These are phyloP conservation scores for Lithobates pipiens DNA, from an alignment of 2,797 vertebrate genomes.

Conservation along the genomic window DNA sequence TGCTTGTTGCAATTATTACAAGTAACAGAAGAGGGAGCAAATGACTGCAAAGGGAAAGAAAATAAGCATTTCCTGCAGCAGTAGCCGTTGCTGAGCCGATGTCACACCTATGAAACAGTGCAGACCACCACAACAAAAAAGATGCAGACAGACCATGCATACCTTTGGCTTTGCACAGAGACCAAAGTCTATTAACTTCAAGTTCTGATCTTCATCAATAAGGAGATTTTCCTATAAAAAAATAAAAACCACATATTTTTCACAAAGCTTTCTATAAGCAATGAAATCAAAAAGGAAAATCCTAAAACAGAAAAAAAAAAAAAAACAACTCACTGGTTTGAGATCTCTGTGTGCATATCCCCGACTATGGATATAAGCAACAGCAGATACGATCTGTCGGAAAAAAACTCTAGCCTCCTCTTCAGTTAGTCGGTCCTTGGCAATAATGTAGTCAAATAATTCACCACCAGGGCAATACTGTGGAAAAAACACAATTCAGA, in stretches of 20 bases:
- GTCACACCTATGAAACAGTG: not conserved
- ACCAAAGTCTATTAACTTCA: conserved; percentile 97
- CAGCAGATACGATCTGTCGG: conserved; percentile 90
- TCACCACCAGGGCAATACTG: conserved; percentile 96
- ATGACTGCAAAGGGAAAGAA: not conserved
- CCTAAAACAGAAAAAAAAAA: not conserved
- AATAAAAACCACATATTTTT: not conserved
- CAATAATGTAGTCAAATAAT: conserved; percentile 94
- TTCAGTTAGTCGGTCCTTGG: conserved; percentile 90
- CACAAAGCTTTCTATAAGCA: not conserved
- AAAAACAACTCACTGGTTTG: conserved; percentile 84
- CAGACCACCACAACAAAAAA: not conserved
- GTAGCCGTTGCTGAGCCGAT: not conserved
- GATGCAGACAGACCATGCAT: conserved; percentile 38
- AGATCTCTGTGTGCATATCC: conserved; percentile 95
- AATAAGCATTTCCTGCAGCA: not conserved
- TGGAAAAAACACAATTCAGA: conserved; percentile 25
- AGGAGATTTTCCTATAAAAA: conserved; percentile 88
- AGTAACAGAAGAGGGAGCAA: conserved; percentile 40
- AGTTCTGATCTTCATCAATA: conserved; percentile 88
- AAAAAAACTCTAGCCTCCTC: conserved; percentile 91
- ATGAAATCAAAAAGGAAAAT: not conserved
- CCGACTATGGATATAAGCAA: conserved; percentile 92
- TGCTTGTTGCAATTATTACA: not conserved
- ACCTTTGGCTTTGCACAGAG: conserved; percentile 96